Conservation (phyloP, 2,797 vertebrate species). For the Spondyliosoma cantharus region DNA sequence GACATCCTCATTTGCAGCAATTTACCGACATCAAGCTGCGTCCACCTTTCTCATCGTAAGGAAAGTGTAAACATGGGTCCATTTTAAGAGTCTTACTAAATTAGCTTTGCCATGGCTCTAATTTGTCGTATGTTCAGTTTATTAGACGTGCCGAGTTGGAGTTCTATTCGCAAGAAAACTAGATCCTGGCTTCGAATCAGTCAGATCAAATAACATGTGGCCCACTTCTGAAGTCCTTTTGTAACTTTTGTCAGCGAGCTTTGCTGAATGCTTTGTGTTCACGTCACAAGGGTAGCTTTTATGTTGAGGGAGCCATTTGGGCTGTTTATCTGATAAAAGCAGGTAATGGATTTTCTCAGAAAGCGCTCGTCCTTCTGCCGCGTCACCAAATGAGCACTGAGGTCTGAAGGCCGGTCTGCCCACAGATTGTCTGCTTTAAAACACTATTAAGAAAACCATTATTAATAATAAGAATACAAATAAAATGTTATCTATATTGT, state of each 20-base stretch:
- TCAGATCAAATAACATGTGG: slow-evolving; percentile 3
- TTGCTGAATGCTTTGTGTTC: slow-evolving; percentile 34
- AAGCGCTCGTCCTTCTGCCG: slow-evolving; percentile 36
- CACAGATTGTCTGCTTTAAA: slow-evolving; percentile 42
- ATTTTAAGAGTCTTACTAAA: background rate
- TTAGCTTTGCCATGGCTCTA: background rate
- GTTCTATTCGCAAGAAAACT: background rate
- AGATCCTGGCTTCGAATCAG: background rate
- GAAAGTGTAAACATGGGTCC: background rate
- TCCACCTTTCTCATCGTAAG: background rate
- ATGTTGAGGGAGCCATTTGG: slow-evolving; percentile 41
- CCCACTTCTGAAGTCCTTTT: slow-evolving; percentile 11
- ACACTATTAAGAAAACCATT: background rate
- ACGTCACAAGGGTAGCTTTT: slow-evolving; percentile 50
- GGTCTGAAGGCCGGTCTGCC: slow-evolving; percentile 55
- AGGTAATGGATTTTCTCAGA: slow-evolving; percentile 56
- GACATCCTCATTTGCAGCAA: too few species aligned
- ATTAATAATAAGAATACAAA: background rate
- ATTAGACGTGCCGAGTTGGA: background rate
- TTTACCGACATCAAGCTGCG: too few species aligned
- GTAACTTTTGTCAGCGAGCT: slow-evolving; percentile 8
- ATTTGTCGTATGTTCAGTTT: too few species aligned
- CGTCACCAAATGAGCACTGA: slow-evolving; percentile 53
- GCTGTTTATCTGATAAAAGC: slow-evolving; percentile 59
- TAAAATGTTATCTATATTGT: background rate